Conservation (phyloP, 2,797 vertebrate genomes). For the Liparis tanakae region DNA sequence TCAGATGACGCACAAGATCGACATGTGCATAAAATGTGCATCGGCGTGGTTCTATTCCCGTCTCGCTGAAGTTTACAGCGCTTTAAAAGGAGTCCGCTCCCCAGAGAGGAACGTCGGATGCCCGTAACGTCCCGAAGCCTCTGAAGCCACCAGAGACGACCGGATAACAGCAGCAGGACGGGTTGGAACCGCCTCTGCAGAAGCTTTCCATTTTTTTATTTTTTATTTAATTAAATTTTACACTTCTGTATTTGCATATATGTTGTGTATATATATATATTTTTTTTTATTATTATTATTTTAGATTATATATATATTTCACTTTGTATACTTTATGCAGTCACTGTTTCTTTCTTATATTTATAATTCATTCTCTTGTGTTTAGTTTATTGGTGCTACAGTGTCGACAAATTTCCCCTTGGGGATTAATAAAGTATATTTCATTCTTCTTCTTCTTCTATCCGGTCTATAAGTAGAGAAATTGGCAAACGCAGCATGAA, state of each 20-base stretch:
- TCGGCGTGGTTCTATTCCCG: conserved; percentile 65
- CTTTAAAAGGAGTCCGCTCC: conserved; percentile 48
- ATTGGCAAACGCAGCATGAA: conserved; percentile 58
- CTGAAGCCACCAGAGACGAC: conserved; percentile 49
- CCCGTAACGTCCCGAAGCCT: conserved; percentile 48
- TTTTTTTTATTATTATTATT: no score
- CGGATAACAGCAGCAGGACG: conserved; percentile 18
- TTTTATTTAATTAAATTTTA: no score
- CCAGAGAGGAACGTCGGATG: conserved; percentile 44
- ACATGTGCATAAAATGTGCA: conserved; percentile 74
- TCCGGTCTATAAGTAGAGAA: conserved; percentile 34
- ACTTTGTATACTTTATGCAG: no score
- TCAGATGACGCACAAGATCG: conserved; percentile 51
- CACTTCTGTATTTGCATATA: no score
- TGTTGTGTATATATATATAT: no score
- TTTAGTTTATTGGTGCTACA: no score
- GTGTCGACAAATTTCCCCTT: no score
- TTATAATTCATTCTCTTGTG: no score
- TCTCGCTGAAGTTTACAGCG: conserved; percentile 17
- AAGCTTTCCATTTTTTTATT: conserved; percentile 23
- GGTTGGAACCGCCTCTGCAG: conserved; percentile 26
- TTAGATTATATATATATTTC: no score
- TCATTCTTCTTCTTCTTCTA: no score
- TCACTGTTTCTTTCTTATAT: no score
- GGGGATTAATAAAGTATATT: no score